phyloP scores from a whole-genome alignment of 2,797 vertebrate species.

The Chiroxiphia lanceolata region DNA sequence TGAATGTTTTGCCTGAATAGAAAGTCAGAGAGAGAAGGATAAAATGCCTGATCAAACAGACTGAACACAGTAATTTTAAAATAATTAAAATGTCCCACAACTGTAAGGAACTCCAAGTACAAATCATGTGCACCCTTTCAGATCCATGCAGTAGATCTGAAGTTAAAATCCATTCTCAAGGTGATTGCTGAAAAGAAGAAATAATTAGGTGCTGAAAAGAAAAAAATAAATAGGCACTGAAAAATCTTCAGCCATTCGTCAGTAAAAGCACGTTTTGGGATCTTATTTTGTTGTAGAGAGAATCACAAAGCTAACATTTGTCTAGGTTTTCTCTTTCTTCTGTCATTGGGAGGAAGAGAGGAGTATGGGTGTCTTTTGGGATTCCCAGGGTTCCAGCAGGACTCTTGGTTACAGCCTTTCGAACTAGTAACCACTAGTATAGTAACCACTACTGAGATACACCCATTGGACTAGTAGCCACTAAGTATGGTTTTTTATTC shows the following conservation, averaged over 20 bases:
- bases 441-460: not conserved
- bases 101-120: not conserved
- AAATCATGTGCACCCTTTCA: not conserved
- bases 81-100: not conserved
- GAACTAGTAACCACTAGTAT: not conserved
- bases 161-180: not conserved
- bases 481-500: fast-evolving
- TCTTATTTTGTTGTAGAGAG: not conserved
- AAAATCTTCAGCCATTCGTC: not conserved
- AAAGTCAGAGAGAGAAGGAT: not conserved
- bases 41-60: not conserved
- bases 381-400: not conserved
- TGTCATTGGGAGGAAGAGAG: not conserved
- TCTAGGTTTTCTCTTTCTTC: not conserved
- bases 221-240: not conserved
- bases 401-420: not conserved
- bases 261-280: not conserved
- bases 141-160: not conserved
- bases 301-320: not conserved
- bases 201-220: not conserved
- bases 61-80: not conserved
- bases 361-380: not conserved
- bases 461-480: not conserved
- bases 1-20: not conserved
- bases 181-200: not conserved